Evolutionary conservation across 1,140 invertebrate species (phyloP), one percentile per base, ranked within the genome.

Genomic region (Calycopis cecrops): DNA sequence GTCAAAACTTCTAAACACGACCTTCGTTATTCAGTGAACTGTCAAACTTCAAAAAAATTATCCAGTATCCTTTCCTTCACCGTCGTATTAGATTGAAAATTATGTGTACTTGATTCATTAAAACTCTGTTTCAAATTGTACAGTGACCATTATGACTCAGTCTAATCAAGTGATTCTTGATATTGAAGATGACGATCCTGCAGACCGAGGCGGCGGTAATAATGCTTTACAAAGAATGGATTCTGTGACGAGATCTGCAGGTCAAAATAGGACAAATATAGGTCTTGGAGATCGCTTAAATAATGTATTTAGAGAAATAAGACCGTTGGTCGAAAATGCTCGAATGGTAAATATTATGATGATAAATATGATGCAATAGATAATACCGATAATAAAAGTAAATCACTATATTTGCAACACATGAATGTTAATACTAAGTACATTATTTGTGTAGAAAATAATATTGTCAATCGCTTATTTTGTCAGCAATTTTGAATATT

Each of bases 221-320:
- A 79, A 71, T 65, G 62, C 68, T 18, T 59, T 81, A 33, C 71
- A 76, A 47, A 72, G 81, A 65, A 62, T 78, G 66, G 79, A 86
- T 50, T 73, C 79, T 14, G 65, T 69, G 57, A 51, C 78, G n/a
- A 78, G 83, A 54, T 68, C 68, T 55, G 21, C 67, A 44, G 61
- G 58, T 50, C 44, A 63, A 17, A 79, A 73, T 57, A 79, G 80
- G 62, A 79, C 56, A 59, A 79, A 78, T 60, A 35, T 83, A 52
- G 79, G 81, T 14, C 67, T 87, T 28, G 82, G 84, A 16, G 84
- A 87, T 54, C 75, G 82, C 11, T 63, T 87, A 14, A 84, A 83
- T 59, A 81, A 63, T 70, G 82, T 87, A 11, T 80, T 87, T 49
- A 79, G 82, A 63, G 84, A 87, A 65, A 85, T 87, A 12, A 68